Percentiles rank a stretch among this genome's conserved stretches.
These are phyloP conservation scores for Otolemur garnettii DNA, from an alignment of 2,113 vertebrate genomes.

Conservation along the genomic window DNA sequence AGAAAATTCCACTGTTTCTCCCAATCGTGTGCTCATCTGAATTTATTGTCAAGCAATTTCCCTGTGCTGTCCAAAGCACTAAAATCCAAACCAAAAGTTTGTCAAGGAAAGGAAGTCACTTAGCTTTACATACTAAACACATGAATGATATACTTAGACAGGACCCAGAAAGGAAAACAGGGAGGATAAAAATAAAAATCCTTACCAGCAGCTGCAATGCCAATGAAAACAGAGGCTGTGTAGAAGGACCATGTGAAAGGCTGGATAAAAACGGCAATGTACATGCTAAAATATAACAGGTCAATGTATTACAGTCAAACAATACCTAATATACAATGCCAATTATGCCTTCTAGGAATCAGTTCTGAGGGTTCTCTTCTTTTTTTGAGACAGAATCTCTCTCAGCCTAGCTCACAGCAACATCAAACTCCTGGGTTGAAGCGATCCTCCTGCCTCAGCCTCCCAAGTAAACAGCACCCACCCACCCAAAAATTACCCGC, in stretches of 20 bases:
- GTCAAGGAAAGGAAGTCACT: conserved; percentile 30
- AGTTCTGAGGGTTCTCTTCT: background rate
- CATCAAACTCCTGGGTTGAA: too few species aligned
- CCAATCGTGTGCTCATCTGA: conserved; percentile 95
- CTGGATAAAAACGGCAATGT: conserved; percentile 98
- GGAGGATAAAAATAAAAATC: background rate
- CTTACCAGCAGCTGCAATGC: conserved; percentile 97
- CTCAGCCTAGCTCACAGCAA: too few species aligned
- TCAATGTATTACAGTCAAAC: conserved; percentile 68
- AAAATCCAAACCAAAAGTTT: conserved; percentile 64
- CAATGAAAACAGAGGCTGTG: conserved; percentile 96
- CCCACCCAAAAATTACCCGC: too few species aligned
- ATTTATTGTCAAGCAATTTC: conserved; percentile 96
- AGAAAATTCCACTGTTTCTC: conserved; percentile 98
- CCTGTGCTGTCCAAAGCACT: conserved; percentile 99
- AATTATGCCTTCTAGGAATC: conserved; percentile 49
- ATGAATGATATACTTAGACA: background rate
- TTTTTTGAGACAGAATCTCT: background rate
- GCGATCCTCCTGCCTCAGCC: too few species aligned
- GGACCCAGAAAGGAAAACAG: background rate
- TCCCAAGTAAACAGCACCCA: too few species aligned
- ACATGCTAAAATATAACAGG: conserved; percentile 91
- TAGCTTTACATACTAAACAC: background rate
- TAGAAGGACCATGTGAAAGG: conserved; percentile 97
- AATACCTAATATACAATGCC: conserved; percentile 2